phyloP scores from a whole-genome alignment of 2,888 invertebrate species.

The Cosmia trapezina region DNA sequence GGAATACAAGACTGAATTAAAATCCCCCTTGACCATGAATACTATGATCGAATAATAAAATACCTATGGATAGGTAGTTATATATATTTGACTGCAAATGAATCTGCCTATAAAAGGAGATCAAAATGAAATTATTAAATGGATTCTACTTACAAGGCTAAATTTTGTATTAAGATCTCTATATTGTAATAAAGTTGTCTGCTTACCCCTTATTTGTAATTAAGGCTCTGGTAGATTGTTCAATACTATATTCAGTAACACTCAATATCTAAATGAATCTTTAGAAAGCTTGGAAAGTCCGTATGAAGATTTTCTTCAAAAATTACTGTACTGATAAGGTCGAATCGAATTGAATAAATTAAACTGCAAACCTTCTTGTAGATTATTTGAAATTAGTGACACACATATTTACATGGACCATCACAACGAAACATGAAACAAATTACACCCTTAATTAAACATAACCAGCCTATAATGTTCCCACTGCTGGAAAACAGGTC shows the following conservation, averaged over 20 bases:
- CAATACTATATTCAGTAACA: conserved; percentile 11
- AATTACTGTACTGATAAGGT: not conserved
- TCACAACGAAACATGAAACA: not conserved
- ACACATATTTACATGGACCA: not conserved
- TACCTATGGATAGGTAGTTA: not conserved
- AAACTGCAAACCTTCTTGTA: not conserved
- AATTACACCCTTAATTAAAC: not conserved
- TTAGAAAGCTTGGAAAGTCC: not conserved
- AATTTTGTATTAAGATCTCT: conserved; percentile 8
- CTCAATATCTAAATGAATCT: not conserved
- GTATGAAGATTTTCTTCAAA: not conserved
- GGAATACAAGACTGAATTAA: not conserved
- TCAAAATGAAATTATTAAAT: conserved; percentile 22
- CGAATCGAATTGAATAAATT: not conserved
- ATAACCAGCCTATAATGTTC: too few relatives aligned
- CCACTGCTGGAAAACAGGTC: too few relatives aligned
- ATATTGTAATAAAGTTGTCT: conserved; percentile 27
- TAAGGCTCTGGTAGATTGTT: conserved; percentile 1
- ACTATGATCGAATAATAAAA: conserved; percentile 7
- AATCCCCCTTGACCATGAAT: not conserved
- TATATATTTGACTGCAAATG: conserved; percentile 28
- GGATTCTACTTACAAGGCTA: not conserved
- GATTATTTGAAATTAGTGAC: not conserved
- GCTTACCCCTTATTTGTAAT: not conserved
- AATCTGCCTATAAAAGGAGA: conserved; percentile 34